A percentile compares a stretch with the other conserved stretches of the same genome.
phyloP scores from a whole-genome alignment of 2,797 vertebrate species.

The Mionectes olivaceus region DNA sequence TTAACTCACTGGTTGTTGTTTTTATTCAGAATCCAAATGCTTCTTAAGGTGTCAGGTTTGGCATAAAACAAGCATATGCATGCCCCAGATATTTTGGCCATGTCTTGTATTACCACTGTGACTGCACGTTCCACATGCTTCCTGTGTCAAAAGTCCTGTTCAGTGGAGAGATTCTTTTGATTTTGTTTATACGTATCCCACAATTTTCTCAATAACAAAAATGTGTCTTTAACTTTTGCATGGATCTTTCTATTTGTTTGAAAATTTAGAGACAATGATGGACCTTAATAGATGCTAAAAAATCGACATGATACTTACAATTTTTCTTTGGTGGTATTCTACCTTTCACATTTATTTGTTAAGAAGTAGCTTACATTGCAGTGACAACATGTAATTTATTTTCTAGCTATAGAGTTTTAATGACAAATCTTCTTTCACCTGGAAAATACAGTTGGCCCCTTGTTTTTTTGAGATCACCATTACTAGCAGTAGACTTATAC shows the following conservation, averaged over 20 bases:
- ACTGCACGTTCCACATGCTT: neutral
- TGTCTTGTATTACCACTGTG: neutral
- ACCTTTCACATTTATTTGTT: neutral
- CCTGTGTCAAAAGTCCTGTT: neutral
- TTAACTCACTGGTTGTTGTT: neutral
- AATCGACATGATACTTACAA: neutral
- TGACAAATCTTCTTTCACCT: neutral
- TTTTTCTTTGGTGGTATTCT: neutral
- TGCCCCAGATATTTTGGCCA: neutral
- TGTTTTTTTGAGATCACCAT: neutral
- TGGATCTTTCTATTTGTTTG: neutral
- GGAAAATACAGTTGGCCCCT: rapidly evolving
- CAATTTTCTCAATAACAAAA: neutral
- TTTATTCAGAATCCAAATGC: neutral
- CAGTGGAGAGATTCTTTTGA: neutral
- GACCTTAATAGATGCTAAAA: neutral
- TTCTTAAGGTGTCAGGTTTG: neutral
- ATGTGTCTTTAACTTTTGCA: neutral
- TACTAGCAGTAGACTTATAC: neutral
- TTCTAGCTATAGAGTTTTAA: neutral
- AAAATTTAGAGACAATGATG: neutral
- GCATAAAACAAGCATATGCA: neutral
- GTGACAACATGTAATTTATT: neutral
- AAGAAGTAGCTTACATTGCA: neutral
- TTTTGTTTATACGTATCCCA: neutral